Percentiles rank a stretch among this genome's conserved stretches.
phyloP scores from a whole-genome alignment of 2,888 invertebrate species.

The Agonopterix subpropinquella region DNA sequence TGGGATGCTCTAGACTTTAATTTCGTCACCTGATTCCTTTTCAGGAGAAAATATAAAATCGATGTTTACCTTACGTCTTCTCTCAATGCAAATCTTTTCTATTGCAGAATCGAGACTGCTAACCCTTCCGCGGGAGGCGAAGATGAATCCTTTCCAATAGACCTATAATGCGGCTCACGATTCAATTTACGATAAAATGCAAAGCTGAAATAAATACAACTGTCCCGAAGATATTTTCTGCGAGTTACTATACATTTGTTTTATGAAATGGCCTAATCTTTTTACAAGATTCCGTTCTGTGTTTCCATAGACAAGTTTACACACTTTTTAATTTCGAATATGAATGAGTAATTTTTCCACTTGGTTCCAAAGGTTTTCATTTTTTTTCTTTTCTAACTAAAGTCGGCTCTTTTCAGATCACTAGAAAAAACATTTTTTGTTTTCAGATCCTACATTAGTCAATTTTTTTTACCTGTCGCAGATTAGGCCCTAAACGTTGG shows the following conservation, averaged over 20 bases:
- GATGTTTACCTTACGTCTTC: slow-evolving; percentile 77
- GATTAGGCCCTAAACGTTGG: too few species aligned
- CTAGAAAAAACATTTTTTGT: too few species aligned
- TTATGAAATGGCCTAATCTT: slow-evolving; percentile 77
- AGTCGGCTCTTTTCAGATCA: too few species aligned
- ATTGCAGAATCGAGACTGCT: slow-evolving; percentile 71
- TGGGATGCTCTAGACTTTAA: slow-evolving; percentile 32
- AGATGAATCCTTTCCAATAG: slow-evolving; percentile 66
- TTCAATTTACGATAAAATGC: slow-evolving; percentile 74
- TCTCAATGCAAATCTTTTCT: slow-evolving; percentile 73
- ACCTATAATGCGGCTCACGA: slow-evolving; percentile 67
- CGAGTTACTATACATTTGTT: slow-evolving; percentile 77
- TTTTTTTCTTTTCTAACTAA: slow-evolving; percentile 14
- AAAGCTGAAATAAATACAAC: slow-evolving; percentile 76
- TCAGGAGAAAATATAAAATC: slow-evolving; percentile 69
- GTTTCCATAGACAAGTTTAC: slow-evolving; percentile 68
- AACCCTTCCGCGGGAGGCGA: slow-evolving; percentile 69
- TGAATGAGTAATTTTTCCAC: slow-evolving; percentile 47
- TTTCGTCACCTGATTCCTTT: slow-evolving; percentile 52
- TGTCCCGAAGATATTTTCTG: slow-evolving; percentile 75
- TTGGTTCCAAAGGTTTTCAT: slow-evolving; percentile 33
- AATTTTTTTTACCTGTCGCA: too few species aligned
- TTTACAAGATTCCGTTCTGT: slow-evolving; percentile 76
- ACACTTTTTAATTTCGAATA: slow-evolving; percentile 62
- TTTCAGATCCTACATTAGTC: too few species aligned